These are phyloP conservation scores for Lepisosteus osseus DNA, from an alignment of 2,113 vertebrate genomes.

Conservation along the genomic window DNA sequence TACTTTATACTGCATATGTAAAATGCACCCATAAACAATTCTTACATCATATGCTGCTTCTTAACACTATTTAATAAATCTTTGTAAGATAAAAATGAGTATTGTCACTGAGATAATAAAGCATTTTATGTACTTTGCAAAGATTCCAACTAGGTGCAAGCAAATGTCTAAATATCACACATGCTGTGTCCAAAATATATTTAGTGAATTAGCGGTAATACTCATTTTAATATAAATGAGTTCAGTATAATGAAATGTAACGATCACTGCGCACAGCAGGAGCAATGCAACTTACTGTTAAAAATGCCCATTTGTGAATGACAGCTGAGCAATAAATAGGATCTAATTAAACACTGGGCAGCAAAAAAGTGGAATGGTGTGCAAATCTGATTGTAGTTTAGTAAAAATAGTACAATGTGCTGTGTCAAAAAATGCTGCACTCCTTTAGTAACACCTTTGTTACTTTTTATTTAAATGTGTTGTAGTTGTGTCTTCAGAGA, in stretches of 20 bases:
- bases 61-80: too few species aligned
- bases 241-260: conserved; percentile 57
- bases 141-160: conserved; percentile 43
- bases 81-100: conserved; percentile 46
- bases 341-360: conserved; percentile 69
- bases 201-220: conserved; percentile 60
- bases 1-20: too few species aligned
- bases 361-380: conserved; percentile 28
- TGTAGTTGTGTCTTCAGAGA: too few species aligned
- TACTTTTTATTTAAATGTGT: too few species aligned
- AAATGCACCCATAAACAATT: too few species aligned
- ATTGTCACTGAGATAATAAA: conserved; percentile 56
- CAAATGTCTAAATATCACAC: conserved; percentile 35
- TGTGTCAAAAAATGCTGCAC: too few species aligned
- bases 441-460: too few species aligned
- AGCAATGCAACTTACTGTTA: conserved; percentile 40
- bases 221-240: conserved; percentile 76
- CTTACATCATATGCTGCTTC: too few species aligned
- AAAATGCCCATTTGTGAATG: conserved; percentile 52
- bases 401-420: too few species aligned
- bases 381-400: too few species aligned
- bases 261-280: conserved; percentile 53
- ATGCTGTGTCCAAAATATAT: conserved; percentile 64
- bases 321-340: conserved; percentile 70
- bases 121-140: conserved; percentile 50